A percentile compares a stretch with the other conserved stretches of the same genome.
These are phyloP conservation scores for Platichthys stellatus DNA, from an alignment of 2,113 vertebrate species.

Conservation along the genomic window DNA sequence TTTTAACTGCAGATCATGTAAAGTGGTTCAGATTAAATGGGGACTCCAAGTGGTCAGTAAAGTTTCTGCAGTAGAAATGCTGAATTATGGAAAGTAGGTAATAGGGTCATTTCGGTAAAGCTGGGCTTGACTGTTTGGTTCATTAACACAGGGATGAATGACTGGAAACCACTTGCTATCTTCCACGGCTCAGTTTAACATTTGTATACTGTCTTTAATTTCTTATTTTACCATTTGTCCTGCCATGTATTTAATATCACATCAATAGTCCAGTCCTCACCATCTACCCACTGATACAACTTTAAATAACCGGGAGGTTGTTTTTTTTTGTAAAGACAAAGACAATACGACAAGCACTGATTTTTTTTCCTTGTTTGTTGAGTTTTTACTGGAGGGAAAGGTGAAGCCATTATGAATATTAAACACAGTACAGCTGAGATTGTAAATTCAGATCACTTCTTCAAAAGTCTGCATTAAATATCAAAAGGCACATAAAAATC, in stretches of 20 bases:
- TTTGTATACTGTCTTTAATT: neutral
- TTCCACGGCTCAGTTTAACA: neutral
- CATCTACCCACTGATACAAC: neutral
- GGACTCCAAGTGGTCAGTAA: neutral
- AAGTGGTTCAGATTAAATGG: neutral
- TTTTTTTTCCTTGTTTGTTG: neutral
- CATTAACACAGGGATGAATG: neutral
- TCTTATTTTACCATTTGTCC: neutral
- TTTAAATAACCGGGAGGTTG: no score
- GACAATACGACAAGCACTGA: slow-evolving; percentile 24
- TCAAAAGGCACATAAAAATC: slow-evolving; percentile 77
- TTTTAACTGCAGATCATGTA: neutral
- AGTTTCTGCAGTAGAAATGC: slow-evolving; percentile 9
- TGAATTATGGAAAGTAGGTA: slow-evolving; percentile 2
- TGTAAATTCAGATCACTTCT: slow-evolving; percentile 37
- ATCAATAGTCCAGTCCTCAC: neutral
- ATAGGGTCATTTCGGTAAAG: neutral
- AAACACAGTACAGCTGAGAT: slow-evolving; percentile 64
- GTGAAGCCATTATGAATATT: slow-evolving; percentile 34
- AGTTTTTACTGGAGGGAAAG: slow-evolving; percentile 51
- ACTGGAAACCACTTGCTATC: neutral
- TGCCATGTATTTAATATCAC: neutral
- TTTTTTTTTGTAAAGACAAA: neutral
- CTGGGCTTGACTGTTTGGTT: neutral
- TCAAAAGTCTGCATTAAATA: slow-evolving; percentile 61